These are phyloP conservation scores for Lasioglossum vierecki DNA, from an alignment of 2,888 invertebrate species.

Conservation along the genomic window DNA sequence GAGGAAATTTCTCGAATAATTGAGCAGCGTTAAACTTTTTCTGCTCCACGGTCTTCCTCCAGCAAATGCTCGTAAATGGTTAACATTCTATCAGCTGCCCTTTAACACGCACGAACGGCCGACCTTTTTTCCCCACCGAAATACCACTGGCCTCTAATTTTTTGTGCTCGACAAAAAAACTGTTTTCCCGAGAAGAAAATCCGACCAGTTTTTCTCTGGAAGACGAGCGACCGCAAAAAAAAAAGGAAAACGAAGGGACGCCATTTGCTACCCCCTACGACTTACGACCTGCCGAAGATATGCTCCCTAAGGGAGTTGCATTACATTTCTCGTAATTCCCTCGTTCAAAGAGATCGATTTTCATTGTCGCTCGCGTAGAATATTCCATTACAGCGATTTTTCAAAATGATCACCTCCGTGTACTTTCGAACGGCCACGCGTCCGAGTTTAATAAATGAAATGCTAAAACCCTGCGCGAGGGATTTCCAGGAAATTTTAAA, in stretches of 20 bases:
- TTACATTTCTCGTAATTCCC: background rate
- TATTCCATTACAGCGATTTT: background rate
- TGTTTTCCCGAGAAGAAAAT: background rate
- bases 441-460: background rate
- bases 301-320: background rate
- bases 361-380: background rate
- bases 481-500: background rate
- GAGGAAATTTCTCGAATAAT: background rate
- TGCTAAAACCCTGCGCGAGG: background rate
- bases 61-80: background rate
- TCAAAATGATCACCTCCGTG: background rate
- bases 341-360: background rate
- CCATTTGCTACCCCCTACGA: background rate
- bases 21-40: background rate
- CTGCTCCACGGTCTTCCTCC: background rate
- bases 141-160: background rate
- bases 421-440: background rate
- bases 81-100: background rate
- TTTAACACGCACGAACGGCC: slow-evolving; percentile 4
- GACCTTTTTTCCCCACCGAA: background rate
- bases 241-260: background rate
- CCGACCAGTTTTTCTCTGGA: background rate
- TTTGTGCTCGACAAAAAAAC: background rate
- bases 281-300: background rate
- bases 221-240: background rate